Conservation (phyloP, 2,888 invertebrate species). For the Tachina grossa region DNA sequence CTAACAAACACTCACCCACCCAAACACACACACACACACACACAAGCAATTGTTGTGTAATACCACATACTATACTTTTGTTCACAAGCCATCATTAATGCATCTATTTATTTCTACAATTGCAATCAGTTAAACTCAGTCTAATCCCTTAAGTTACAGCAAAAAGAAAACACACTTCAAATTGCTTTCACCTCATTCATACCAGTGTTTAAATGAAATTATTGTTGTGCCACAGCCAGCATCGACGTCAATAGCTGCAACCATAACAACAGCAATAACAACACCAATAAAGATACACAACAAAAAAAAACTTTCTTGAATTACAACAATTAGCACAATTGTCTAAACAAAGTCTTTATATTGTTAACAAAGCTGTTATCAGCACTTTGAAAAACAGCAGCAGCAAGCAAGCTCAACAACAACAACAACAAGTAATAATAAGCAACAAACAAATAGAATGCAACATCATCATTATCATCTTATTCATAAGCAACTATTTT, state of each 20-base stretch:
- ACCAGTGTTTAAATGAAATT: conserved; percentile 2
- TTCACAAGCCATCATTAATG: conserved; percentile 25
- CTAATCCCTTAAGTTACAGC: conserved; percentile 16
- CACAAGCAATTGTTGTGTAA: conserved; percentile 27
- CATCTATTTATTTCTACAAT: conserved; percentile 17
- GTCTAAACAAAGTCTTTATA: conserved; percentile 72
- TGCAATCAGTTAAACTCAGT: conserved; percentile 35
- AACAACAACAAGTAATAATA: conserved; percentile 27
- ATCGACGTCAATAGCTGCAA: conserved; percentile 28
- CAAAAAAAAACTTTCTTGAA: conserved; percentile 58
- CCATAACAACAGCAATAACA: conserved; percentile 10
- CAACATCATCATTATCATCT: conserved; percentile 45
- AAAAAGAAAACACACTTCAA: neutral
- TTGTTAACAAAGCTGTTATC: conserved; percentile 71
- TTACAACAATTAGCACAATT: conserved; percentile 70
- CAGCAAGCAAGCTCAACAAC: conserved; percentile 27
- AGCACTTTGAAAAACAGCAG: conserved; percentile 61
- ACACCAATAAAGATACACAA: neutral
- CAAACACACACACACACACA: conserved; percentile 48
- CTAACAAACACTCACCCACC: neutral
- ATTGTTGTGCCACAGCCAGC: conserved; percentile 7
- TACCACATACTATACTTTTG: neutral
- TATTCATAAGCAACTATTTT: conserved; percentile 52
- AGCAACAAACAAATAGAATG: conserved; percentile 22
- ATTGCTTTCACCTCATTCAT: conserved; percentile 8